Evolutionary conservation across 2,113 vertebrate genomes (phyloP), one percentile per base, ranked within the genome.

Genomic region (Limnothrissa miodon): DNA sequence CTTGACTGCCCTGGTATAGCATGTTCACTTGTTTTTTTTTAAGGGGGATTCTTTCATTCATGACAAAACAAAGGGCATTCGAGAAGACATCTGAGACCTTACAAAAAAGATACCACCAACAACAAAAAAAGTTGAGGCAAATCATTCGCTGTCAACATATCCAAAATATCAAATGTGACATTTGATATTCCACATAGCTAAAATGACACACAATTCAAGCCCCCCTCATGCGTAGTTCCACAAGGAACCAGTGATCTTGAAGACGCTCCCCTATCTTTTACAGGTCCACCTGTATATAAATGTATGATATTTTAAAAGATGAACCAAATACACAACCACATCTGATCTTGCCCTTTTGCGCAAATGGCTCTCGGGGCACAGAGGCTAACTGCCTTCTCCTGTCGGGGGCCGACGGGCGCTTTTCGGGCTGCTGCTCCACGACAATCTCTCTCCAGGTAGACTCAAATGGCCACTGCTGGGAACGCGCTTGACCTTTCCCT

Each of bases 401-500:
- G 80, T 51, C 82, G 29, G 21, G 51, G 51, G 87, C 86, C 82
- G 81, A 78, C 74, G 82, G 85, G 84, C 45, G 83, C 62, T 79
- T 84, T 88, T 81, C 86, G 83, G 87, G 85, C 80, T 51, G 82
- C 74, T 46, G 80, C 78, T 85, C 79, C 45, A 81, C 85, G 84
- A 87, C 83, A 83, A 86, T 88, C 83, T 56, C 84, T 92, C 90
- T 88, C 89, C 93, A 94, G 96, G 95, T 94, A 95, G 94, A 92
- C 94, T 93, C 93, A 92, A 95, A 94, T 93, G 94, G 93, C 94
- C 93, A 93, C 95, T 95, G 91, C 95, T 95, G 96, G 93, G 95
- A 95, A 96, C 95, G 95, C 94, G 89, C 94, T 97, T 97, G 96
- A 97, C 97, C 97, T 98, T 98, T 95, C 96, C 95, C 95, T 95